Conservation (phyloP, 2,888 invertebrate genomes). For the Lepidocyrtinus sp. region DNA sequence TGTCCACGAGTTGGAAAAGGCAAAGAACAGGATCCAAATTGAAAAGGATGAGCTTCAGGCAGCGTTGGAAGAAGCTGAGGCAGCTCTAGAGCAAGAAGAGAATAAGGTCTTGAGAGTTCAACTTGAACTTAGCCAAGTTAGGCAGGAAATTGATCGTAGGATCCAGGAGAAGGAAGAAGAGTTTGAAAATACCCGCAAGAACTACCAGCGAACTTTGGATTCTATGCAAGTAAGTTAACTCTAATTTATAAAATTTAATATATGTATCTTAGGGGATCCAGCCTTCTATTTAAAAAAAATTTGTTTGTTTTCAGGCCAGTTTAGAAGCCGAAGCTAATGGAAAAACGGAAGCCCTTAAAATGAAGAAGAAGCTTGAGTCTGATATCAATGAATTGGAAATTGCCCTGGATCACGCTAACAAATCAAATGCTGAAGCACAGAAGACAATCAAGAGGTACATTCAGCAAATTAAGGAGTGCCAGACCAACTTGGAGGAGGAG, state of each 20-base stretch:
- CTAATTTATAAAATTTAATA: too few relatives aligned
- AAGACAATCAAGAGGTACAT: conserved; percentile 76
- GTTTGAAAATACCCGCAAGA: conserved; percentile 99
- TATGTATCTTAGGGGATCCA: too few relatives aligned
- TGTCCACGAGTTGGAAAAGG: conserved; percentile 99
- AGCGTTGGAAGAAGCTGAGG: conserved; percentile 98
- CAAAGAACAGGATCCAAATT: conserved; percentile 97
- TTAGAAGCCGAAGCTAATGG: conserved; percentile 99
- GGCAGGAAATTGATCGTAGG: conserved; percentile 70
- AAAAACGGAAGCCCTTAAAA: conserved; percentile 98
- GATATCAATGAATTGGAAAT: conserved; percentile 98
- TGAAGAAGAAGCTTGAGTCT: conserved; percentile 99
- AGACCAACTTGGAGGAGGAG: conserved; percentile 98
- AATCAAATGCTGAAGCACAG: conserved; percentile 75
- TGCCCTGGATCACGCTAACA: conserved; percentile 80
- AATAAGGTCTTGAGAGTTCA: conserved; percentile 98
- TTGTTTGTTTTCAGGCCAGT: too few relatives aligned
- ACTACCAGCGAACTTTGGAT: conserved; percentile 99
- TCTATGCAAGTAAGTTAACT: conserved; percentile 99
- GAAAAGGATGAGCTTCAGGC: conserved; percentile 94
- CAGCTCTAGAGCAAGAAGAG: conserved; percentile 99
- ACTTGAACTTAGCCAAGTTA: conserved; percentile 91
- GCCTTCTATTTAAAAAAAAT: too few relatives aligned
- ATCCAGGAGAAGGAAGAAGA: conserved; percentile 90
- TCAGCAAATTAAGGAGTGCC: too few relatives aligned